These are phyloP conservation scores for Remorina albescens DNA, from an alignment of 2,797 vertebrate species.

Conservation along the genomic window DNA sequence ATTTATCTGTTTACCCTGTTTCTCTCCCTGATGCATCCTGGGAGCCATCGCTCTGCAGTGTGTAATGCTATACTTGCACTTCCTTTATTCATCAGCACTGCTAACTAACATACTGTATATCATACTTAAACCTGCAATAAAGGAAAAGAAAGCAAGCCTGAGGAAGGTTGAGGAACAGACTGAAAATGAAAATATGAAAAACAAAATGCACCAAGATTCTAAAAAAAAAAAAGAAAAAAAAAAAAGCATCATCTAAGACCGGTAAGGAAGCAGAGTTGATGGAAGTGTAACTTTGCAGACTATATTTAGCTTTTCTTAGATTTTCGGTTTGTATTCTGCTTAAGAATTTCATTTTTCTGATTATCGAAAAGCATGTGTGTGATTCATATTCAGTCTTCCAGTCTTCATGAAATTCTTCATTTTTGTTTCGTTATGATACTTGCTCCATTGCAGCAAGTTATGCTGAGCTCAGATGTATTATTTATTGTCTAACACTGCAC, in stretches of 20 bases:
- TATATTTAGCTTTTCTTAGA: neutral
- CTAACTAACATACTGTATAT: neutral
- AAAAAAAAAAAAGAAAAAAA: too few relatives aligned
- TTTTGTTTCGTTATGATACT: conserved; percentile 49
- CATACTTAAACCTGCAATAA: neutral
- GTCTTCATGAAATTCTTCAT: conserved; percentile 63
- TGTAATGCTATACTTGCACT: neutral
- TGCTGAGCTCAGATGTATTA: conserved; percentile 1
- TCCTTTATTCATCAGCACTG: conserved; percentile 4
- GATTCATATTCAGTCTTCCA: conserved; percentile 60
- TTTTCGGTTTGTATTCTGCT: too few relatives aligned
- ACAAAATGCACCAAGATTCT: neutral
- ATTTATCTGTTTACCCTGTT: conserved; percentile 14
- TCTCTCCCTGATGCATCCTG: neutral
- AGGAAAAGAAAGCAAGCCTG: neutral
- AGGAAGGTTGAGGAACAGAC: neutral
- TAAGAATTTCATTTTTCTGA: too few relatives aligned
- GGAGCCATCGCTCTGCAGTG: conserved; percentile 11
- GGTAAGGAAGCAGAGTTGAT: neutral
- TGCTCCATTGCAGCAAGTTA: conserved; percentile 23
- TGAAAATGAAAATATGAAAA: neutral
- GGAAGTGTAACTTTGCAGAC: neutral
- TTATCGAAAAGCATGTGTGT: too few relatives aligned
- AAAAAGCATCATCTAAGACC: too few relatives aligned
- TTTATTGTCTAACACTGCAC: conserved; percentile 15